A percentile compares a stretch with the other conserved stretches of the same genome.
Conservation (phyloP, 2,888 invertebrate genomes). For the Tigriopus californicus region DNA sequence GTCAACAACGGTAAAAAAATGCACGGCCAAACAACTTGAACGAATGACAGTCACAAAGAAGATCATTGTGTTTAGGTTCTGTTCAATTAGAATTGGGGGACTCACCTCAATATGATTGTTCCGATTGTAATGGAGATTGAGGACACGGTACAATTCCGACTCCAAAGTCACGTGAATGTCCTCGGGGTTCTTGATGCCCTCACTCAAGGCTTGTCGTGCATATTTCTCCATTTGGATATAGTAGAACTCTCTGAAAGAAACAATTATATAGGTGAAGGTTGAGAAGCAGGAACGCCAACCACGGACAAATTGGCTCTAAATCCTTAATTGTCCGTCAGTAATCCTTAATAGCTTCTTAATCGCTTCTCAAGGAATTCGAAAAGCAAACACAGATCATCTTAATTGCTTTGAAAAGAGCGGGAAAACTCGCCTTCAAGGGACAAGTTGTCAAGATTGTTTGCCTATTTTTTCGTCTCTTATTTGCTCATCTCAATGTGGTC, state of each 20-base stretch:
- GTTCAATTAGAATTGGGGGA: not conserved
- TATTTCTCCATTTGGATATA: slow-evolving; percentile 99
- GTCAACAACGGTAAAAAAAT: not conserved
- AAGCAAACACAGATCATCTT: too few species aligned
- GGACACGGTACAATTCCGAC: slow-evolving; percentile 89
- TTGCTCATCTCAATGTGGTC: too few species aligned
- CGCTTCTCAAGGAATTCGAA: too few species aligned
- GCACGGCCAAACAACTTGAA: not conserved
- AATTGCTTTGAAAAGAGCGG: too few species aligned
- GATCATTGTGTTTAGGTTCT: not conserved
- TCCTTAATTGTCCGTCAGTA: too few species aligned
- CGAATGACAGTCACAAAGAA: not conserved
- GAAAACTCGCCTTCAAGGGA: too few species aligned
- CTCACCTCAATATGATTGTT: slow-evolving; percentile 88
- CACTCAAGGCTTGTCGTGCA: slow-evolving; percentile 89
- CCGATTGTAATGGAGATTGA: slow-evolving; percentile 96
- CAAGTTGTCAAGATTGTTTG: too few species aligned
- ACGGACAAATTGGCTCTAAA: too few species aligned
- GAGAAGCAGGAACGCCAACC: too few species aligned
- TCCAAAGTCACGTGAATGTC: slow-evolving; percentile 85
- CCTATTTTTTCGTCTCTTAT: too few species aligned
- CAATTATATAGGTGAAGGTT: slow-evolving; percentile 16
- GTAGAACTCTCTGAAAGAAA: slow-evolving; percentile 83
- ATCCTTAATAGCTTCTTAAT: too few species aligned
- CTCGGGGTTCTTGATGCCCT: slow-evolving; percentile 79